phyloP scores from a whole-genome alignment of 2,113 vertebrate species.

The Laticauda laticaudata region DNA sequence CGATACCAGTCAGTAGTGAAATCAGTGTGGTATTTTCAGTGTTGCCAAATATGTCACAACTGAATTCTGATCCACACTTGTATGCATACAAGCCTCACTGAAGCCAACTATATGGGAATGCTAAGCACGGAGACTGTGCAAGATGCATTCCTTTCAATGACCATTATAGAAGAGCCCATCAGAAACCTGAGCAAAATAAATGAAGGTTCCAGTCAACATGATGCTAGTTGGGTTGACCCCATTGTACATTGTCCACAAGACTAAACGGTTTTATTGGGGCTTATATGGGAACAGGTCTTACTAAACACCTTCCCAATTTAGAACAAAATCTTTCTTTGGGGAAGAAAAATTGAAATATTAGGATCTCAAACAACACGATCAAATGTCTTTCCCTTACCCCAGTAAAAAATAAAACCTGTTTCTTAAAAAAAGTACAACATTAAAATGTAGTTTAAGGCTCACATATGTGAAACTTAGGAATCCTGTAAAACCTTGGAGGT shows the following conservation, averaged over 20 bases:
- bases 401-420: constrained; percentile 29
- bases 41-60: constrained; percentile 33
- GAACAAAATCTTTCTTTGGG: constrained; percentile 37
- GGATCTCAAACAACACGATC: constrained; percentile 48
- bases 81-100: background rate
- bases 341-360: constrained; percentile 43
- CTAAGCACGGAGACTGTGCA: background rate
- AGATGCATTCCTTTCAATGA: background rate
- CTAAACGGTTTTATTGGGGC: background rate
- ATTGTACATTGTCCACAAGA: background rate
- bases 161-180: background rate
- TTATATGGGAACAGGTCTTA: background rate
- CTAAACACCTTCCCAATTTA: constrained; percentile 29
- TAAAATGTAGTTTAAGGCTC: constrained; percentile 71
- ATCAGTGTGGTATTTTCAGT: constrained; percentile 57
- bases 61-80: background rate
- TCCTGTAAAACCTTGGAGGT: constrained; percentile 59
- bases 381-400: constrained; percentile 1
- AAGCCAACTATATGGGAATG: background rate
- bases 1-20: constrained; percentile 58
- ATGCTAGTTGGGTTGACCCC: background rate
- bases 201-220: background rate
- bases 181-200: background rate
- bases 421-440: constrained; percentile 46
- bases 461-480: constrained; percentile 64